Conservation (phyloP, 2,113 vertebrate genomes). For the Ramphastos sulfuratus region DNA sequence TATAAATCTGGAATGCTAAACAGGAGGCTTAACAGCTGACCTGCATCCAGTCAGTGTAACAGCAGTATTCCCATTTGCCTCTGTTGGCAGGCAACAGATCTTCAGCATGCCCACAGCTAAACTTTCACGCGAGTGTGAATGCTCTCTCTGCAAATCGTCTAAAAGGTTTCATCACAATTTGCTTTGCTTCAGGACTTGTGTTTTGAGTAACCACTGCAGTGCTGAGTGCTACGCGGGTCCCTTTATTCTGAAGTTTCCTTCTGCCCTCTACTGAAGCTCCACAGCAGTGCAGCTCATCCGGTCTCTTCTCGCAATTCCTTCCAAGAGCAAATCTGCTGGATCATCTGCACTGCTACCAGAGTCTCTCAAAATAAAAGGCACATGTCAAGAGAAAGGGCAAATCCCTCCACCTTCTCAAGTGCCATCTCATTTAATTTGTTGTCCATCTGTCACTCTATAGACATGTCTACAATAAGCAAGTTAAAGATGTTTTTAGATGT, state of each 20-base stretch:
- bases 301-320: background rate
- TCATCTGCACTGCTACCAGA: background rate
- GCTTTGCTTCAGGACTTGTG: background rate
- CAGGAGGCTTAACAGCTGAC: background rate
- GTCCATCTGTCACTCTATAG: background rate
- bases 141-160: background rate
- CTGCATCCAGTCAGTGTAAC: background rate
- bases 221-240: background rate
- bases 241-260: conserved; percentile 7
- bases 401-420: background rate
- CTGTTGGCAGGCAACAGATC: background rate
- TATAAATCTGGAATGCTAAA: background rate
- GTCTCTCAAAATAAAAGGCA: background rate
- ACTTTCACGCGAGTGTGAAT: background rate
- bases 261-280: conserved; percentile 62
- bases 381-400: background rate
- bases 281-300: rapidly evolving
- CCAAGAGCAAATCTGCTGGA: background rate
- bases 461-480: background rate
- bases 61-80: background rate
- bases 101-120: background rate
- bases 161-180: background rate
- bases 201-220: background rate
- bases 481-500: background rate
- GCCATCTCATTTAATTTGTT: background rate